Evolutionary conservation across 2,888 invertebrate species (phyloP), one percentile per base, ranked within the genome.

Genomic region (Tetranychus truncatus): DNA sequence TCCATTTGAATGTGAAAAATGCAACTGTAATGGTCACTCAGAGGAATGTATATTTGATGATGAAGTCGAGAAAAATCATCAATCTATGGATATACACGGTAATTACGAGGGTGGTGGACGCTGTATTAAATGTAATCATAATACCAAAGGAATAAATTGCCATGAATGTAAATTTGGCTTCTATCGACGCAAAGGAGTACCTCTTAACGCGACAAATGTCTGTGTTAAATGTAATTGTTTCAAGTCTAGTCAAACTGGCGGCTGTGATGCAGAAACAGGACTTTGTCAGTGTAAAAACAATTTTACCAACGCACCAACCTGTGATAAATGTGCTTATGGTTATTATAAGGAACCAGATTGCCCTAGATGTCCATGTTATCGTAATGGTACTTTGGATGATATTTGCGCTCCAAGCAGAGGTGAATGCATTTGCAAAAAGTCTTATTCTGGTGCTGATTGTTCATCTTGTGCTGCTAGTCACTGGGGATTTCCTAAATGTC

Each of bases 71-170:
- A 86, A 85, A 74, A 85, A 89, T 75, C 85, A 87, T 0, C 84
- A 88, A 11, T 96, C 96, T 0, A 83, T 97, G 77, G 97, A 99
- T 82, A 91, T 95, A 76, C 87, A 91, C 81, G 95, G 94, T 0
- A 87, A 87, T 74, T 94, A 91, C 82, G 92, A 91, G 78, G 99
- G 99, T 11, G 99, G 99, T 69, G 99, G 99, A 55, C 90, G 92
- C 65, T 99, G 99, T 81, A 87, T 89, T 81, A 91, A 96, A 82
- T 99, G 99, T 81, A 88, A 89, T 80, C 89, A 96, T 83, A 91
- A 96, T 82, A 99, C 99, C 0, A 89, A 91, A 81, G 99, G 99
- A 44, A 91, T 85, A 79, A 99, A 99, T 83, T 99, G 99, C 81
- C 90, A 99, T 82, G 88, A 91, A 79, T 99, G 99, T 83, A 87